These are phyloP conservation scores for Amblyjoppa proteus DNA, from an alignment of 2,888 invertebrate genomes.

Conservation along the genomic window DNA sequence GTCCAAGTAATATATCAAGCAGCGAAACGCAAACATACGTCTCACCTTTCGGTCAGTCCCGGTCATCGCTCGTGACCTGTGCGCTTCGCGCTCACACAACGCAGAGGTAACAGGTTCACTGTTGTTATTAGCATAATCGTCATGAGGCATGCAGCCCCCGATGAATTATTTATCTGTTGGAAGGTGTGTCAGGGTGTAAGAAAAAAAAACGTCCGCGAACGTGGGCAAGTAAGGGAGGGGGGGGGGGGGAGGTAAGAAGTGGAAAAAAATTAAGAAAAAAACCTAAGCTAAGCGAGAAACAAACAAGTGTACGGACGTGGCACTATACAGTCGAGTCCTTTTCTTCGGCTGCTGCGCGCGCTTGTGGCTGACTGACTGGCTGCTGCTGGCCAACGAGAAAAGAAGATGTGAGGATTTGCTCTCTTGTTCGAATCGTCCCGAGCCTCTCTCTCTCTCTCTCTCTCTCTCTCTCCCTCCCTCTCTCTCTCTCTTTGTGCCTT, in stretches of 20 bases:
- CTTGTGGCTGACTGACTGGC: constrained; percentile 53
- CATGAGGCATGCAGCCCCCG: constrained; percentile 83
- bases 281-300: constrained; percentile 39
- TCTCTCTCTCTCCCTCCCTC: constrained; percentile 59
- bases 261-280: constrained; percentile 40
- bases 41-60: constrained; percentile 60
- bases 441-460: constrained; percentile 13
- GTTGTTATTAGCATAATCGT: constrained; percentile 84
- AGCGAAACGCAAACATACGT: constrained; percentile 18
- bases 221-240: constrained; percentile 30
- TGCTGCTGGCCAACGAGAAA: constrained; percentile 56
- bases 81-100: constrained; percentile 13
- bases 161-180: constrained; percentile 85
- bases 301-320: constrained; percentile 68
- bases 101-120: constrained; percentile 82
- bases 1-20: neutral
- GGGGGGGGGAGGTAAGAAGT: constrained; percentile 44
- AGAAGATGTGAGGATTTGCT: constrained; percentile 60
- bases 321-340: constrained; percentile 67
- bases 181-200: constrained; percentile 71
- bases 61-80: constrained; percentile 63
- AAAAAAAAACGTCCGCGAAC: constrained; percentile 26
- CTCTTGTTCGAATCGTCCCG: constrained; percentile 41
- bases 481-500: constrained; percentile 31
- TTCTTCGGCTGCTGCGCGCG: constrained; percentile 69